Conservation (phyloP, 2,113 vertebrate genomes). For the human region GRCh38 chr3:103035001-103035500, state of each 20-base stretch:
- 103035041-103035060: background rate
- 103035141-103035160: background rate
- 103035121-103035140: background rate
- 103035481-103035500: background rate
- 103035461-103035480: background rate
- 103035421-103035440: background rate
- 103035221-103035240: background rate
- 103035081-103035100: background rate
- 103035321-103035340: background rate
- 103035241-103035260: background rate
- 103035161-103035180: background rate
- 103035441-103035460: background rate
- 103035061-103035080: background rate
- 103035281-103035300: background rate
- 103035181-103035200: background rate
- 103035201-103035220: background rate
- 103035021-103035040: background rate
- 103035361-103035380: background rate
- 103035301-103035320: background rate
- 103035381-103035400: background rate
- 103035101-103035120: background rate
- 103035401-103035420: background rate
- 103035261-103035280: background rate
- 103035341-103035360: background rate
- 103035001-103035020: background rate